Evolutionary conservation across 2,797 vertebrate species (phyloP).

Genomic region (Balearica regulorum): DNA sequence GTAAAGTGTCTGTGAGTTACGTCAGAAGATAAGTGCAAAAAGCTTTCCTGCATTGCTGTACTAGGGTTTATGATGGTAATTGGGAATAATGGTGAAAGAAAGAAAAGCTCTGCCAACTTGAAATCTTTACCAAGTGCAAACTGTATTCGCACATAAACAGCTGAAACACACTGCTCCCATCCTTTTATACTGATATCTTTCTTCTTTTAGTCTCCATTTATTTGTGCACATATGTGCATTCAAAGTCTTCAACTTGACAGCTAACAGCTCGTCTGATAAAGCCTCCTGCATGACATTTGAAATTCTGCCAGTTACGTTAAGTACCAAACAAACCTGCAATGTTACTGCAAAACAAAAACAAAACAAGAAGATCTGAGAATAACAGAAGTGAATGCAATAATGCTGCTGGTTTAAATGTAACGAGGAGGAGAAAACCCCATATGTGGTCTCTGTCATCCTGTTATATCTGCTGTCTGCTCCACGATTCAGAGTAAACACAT

Average conservation of each 20-base stretch:
- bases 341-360: neutral
- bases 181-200: neutral
- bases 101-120: neutral
- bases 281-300: neutral
- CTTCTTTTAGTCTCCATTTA: neutral
- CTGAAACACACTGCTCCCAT: neutral
- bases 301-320: neutral
- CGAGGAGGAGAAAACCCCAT: neutral
- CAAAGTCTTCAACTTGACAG: neutral
- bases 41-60: neutral
- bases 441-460: neutral
- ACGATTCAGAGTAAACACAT: neutral
- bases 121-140: neutral
- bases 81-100: neutral
- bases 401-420: neutral
- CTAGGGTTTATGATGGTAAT: accelerated
- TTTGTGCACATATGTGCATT: neutral
- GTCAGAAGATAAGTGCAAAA: neutral
- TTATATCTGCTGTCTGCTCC: neutral
- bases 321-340: neutral
- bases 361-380: neutral
- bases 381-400: neutral
- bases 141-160: neutral
- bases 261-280: neutral
- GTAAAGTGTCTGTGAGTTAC: neutral